Conservation (phyloP, 2,888 invertebrate species). For the Drosophila anceps region DNA sequence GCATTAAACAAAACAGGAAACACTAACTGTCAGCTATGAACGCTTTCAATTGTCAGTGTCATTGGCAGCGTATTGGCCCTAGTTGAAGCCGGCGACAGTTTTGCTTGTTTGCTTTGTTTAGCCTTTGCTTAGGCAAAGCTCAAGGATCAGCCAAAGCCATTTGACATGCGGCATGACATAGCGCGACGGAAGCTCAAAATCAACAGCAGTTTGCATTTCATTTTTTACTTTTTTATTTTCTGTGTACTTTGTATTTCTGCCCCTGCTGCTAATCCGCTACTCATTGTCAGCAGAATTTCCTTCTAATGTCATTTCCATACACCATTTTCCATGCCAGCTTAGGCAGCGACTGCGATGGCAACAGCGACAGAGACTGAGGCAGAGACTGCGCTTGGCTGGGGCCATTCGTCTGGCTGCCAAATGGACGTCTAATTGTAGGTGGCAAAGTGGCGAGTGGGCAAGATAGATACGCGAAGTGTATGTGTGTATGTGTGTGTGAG, state of each 20-base stretch:
- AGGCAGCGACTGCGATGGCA: constrained; percentile 12
- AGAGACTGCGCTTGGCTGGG: constrained; percentile 26
- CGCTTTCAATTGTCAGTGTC: constrained; percentile 40
- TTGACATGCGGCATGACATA: constrained; percentile 48
- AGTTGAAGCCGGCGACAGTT: constrained; percentile 29
- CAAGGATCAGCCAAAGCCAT: constrained; percentile 67
- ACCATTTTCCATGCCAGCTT: constrained; percentile 50
- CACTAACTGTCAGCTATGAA: constrained; percentile 17
- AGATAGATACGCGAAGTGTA: background rate
- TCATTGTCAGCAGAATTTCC: constrained; percentile 76
- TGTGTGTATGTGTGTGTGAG: background rate
- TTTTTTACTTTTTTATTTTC: constrained; percentile 20
- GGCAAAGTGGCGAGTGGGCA: constrained; percentile 26
- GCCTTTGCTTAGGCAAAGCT: constrained; percentile 38
- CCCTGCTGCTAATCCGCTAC: constrained; percentile 65
- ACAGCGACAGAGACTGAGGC: background rate
- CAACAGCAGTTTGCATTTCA: constrained; percentile 34
- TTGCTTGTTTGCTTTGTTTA: constrained; percentile 28
- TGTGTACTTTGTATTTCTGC: constrained; percentile 46
- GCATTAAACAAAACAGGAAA: background rate
- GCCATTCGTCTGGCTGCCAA: constrained; percentile 53
- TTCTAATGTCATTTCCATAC: constrained; percentile 66
- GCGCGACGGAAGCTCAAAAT: constrained; percentile 43
- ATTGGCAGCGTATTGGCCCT: constrained; percentile 52
- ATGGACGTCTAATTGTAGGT: constrained; percentile 60